Evolutionary conservation across 2,797 vertebrate genomes (phyloP).

Genomic region (Prunella strophiata): DNA sequence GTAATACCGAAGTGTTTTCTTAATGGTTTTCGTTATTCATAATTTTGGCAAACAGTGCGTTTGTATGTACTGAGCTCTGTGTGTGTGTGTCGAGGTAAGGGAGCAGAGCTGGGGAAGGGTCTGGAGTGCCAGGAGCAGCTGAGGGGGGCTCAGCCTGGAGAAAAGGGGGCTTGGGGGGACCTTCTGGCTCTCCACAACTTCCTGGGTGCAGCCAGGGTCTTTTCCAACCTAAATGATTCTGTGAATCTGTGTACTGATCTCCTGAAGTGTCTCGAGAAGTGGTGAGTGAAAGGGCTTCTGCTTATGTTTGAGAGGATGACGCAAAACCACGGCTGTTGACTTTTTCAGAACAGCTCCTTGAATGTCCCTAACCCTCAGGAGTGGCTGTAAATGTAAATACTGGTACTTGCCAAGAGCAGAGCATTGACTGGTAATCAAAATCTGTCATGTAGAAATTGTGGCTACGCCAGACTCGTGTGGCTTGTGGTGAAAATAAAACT

Average conservation of each 20-base stretch:
- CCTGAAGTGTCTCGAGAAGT: background rate
- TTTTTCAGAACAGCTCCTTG: background rate
- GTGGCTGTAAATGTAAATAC: background rate
- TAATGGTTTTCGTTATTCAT: background rate
- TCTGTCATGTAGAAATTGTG: background rate
- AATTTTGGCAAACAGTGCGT: no score
- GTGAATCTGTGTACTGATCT: background rate
- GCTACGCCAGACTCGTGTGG: accelerated
- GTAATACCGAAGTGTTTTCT: no score
- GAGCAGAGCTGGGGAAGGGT: background rate
- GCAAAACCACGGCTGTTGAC: background rate
- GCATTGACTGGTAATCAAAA: background rate
- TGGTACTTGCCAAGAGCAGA: background rate
- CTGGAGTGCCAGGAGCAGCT: accelerated
- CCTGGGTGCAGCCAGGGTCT: background rate
- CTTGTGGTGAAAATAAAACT: background rate
- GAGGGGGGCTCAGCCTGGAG: background rate
- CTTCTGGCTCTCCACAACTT: background rate
- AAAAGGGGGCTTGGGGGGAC: background rate
- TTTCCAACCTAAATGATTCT: background rate
- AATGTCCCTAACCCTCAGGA: background rate
- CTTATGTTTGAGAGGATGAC: background rate
- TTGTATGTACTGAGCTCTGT: background rate
- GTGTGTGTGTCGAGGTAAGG: background rate
- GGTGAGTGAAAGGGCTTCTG: background rate